These are phyloP conservation scores for Perognathus longimembris DNA, from an alignment of 2,113 vertebrate species.

Conservation along the genomic window DNA sequence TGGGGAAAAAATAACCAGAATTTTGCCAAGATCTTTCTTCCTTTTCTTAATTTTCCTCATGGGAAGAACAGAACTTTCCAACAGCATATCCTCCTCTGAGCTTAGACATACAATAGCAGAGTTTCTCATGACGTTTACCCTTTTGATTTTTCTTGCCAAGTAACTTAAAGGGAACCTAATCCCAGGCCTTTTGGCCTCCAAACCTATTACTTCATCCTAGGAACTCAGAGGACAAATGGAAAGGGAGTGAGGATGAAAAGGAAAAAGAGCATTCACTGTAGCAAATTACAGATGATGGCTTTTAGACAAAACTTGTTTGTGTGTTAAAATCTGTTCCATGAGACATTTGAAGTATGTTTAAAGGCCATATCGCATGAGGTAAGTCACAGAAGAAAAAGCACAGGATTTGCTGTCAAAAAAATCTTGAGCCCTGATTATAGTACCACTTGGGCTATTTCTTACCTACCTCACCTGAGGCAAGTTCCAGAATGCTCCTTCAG, in stretches of 20 bases:
- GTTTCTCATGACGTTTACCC: slow-evolving; percentile 74
- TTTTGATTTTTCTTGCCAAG: slow-evolving; percentile 73
- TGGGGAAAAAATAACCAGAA: background rate
- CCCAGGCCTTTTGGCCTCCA: slow-evolving; percentile 36
- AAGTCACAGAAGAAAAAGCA: slow-evolving; percentile 7
- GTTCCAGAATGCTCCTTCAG: background rate
- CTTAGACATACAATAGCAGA: slow-evolving; percentile 68
- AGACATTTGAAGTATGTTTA: background rate
- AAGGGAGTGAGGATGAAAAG: background rate
- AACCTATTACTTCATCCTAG: slow-evolving; percentile 65
- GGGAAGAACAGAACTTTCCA: slow-evolving; percentile 76
- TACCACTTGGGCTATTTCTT: background rate
- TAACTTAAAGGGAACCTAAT: slow-evolving; percentile 68
- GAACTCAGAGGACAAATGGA: background rate
- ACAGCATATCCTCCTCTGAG: slow-evolving; percentile 50
- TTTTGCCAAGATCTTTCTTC: slow-evolving; percentile 57
- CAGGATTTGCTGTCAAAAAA: slow-evolving; percentile 19
- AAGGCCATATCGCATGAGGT: background rate
- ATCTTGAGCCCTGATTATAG: background rate
- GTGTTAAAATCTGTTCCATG: slow-evolving; percentile 25
- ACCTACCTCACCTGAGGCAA: background rate
- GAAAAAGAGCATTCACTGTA: background rate
- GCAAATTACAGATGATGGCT: background rate
- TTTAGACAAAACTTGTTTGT: slow-evolving; percentile 17
- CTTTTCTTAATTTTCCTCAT: slow-evolving; percentile 71